phyloP scores from a whole-genome alignment of 2,113 vertebrate species.

The Thunnus thynnus region DNA sequence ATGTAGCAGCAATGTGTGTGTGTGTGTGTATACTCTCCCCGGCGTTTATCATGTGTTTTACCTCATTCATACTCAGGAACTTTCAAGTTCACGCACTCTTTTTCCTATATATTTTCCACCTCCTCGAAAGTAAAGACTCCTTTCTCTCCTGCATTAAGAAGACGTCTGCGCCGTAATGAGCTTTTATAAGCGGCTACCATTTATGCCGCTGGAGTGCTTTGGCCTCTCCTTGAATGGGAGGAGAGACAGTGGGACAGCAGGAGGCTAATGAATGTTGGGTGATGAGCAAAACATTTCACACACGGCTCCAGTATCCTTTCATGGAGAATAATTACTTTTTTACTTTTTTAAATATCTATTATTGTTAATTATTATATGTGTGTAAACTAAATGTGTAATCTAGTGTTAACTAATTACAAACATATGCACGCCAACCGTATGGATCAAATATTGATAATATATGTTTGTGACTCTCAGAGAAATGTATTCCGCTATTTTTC shows the following conservation, averaged over 20 bases:
- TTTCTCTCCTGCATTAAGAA: constrained; percentile 8
- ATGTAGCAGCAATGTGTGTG: background rate
- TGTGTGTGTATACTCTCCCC: background rate
- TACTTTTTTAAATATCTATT: too few species aligned
- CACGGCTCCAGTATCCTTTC: background rate
- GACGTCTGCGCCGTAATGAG: constrained; percentile 31
- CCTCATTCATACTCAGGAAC: constrained; percentile 9
- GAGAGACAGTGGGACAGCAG: background rate
- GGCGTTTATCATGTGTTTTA: constrained; percentile 1
- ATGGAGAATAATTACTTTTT: background rate
- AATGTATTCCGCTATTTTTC: too few species aligned
- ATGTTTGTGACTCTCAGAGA: too few species aligned
- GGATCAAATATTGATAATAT: too few species aligned
- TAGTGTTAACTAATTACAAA: too few species aligned
- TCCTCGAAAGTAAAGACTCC: constrained; percentile 15
- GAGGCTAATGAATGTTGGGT: too few species aligned
- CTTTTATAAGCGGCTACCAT: constrained; percentile 4
- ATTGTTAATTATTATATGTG: too few species aligned
- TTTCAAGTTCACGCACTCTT: constrained; percentile 46
- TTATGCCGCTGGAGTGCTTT: constrained; percentile 18
- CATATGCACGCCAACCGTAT: too few species aligned
- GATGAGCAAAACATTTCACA: background rate
- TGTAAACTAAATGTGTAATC: too few species aligned
- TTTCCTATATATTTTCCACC: background rate
- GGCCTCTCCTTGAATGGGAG: constrained; percentile 26